Percentiles rank a stretch among this genome's conserved stretches.
Evolutionary conservation across 2,113 vertebrate species (phyloP).

Genomic region (Pollachius pollachius): DNA sequence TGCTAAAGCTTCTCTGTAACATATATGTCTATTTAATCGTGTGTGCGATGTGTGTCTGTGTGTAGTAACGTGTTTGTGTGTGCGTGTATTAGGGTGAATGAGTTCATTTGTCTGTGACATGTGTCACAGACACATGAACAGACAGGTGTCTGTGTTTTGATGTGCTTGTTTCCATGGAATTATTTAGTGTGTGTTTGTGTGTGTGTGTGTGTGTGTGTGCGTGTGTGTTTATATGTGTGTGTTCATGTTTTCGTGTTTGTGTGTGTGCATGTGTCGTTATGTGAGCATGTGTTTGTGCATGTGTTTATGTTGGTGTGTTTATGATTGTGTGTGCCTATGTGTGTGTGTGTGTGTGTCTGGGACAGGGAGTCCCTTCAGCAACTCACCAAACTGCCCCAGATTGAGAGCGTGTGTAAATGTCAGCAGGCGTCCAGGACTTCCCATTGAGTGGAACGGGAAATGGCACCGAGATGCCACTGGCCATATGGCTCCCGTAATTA

Average conservation of each 20-base stretch:
- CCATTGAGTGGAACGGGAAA: constrained; percentile 68
- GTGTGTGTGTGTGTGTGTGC: not conserved
- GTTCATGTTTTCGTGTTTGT: not conserved
- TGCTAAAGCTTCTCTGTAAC: not conserved
- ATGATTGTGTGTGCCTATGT: not conserved
- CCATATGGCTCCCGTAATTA: constrained; percentile 79
- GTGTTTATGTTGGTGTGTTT: constrained; percentile 2
- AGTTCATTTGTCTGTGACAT: too few relatives aligned
- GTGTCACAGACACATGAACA: too few relatives aligned
- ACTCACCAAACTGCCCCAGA: constrained; percentile 32
- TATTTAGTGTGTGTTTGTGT: too few relatives aligned
- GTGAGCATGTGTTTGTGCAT: not conserved
- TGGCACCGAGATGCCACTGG: constrained; percentile 67
- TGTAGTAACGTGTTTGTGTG: too few relatives aligned
- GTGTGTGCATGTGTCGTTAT: not conserved
- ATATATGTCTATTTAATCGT: not conserved
- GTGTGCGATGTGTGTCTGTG: too few relatives aligned
- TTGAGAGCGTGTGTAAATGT: constrained; percentile 68
- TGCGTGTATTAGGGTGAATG: too few relatives aligned
- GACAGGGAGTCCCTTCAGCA: constrained; percentile 10
- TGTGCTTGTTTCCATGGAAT: too few relatives aligned
- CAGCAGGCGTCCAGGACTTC: constrained; percentile 71
- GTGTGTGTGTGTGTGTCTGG: not conserved
- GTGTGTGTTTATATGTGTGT: not conserved
- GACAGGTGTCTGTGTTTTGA: too few relatives aligned